These are phyloP conservation scores for Oreochromis tanganicae DNA, from an alignment of 2,113 vertebrate genomes.

Conservation along the genomic window DNA sequence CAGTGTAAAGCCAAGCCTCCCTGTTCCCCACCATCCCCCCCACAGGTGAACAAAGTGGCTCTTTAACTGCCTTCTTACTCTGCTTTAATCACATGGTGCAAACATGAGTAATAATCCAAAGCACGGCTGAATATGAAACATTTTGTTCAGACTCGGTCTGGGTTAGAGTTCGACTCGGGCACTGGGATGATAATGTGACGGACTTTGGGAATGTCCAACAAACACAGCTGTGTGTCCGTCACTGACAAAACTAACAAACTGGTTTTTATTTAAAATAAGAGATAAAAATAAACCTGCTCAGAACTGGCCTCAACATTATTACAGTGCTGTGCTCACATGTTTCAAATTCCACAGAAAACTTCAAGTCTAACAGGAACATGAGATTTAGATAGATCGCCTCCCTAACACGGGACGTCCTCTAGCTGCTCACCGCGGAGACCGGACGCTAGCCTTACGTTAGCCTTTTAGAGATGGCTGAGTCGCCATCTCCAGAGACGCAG, in stretches of 20 bases:
- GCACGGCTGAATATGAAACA: not conserved
- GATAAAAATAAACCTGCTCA: not conserved
- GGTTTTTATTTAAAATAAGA: not conserved
- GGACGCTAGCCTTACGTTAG: not conserved
- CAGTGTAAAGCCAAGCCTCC: not conserved
- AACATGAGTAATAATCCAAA: not conserved
- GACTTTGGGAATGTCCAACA: not conserved
- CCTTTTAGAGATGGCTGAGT: not conserved
- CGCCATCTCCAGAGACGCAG: not conserved
- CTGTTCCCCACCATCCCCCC: not conserved
- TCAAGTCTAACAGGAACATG: not conserved
- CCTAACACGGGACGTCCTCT: not conserved
- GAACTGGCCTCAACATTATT: not conserved
- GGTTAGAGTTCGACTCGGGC: not conserved
- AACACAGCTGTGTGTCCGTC: not conserved
- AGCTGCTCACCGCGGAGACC: not conserved
- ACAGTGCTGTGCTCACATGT: not conserved
- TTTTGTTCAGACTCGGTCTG: not conserved
- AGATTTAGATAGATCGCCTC: not conserved
- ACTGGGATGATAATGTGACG: rapidly evolving
- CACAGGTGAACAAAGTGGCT: not conserved
- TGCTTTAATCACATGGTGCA: not conserved
- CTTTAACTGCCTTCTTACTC: not conserved
- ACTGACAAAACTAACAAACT: not conserved
- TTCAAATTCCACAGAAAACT: not conserved